Evolutionary conservation across 2,113 vertebrate genomes (phyloP).

Genomic region (Rattus rattus): DNA sequence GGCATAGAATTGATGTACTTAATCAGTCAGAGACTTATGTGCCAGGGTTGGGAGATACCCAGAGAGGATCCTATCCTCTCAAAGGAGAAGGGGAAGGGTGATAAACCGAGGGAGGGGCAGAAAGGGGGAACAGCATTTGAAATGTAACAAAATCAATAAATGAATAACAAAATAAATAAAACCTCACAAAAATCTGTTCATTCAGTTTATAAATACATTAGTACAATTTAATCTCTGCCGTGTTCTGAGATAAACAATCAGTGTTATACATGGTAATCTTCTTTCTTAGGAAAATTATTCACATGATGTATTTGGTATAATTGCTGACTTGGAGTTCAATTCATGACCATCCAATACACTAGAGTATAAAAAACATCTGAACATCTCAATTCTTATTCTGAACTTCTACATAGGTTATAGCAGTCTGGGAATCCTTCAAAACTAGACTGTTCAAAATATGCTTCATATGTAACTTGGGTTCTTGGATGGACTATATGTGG

Average conservation of each 20-base stretch:
- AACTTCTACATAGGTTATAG: not conserved
- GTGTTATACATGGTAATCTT: not conserved
- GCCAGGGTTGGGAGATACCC: too few relatives aligned
- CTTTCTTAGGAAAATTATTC: not conserved
- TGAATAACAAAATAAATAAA: too few relatives aligned
- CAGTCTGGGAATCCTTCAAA: not conserved
- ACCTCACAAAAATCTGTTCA: not conserved
- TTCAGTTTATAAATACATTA: not conserved
- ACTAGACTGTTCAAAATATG: not conserved
- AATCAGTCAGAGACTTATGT: too few relatives aligned
- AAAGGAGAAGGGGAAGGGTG: too few relatives aligned
- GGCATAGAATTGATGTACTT: too few relatives aligned
- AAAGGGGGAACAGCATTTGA: too few relatives aligned
- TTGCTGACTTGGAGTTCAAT: not conserved
- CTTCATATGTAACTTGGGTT: not conserved
- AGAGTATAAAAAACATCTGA: not conserved
- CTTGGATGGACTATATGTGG: fast-evolving
- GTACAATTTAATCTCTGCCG: not conserved
- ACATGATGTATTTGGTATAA: not conserved
- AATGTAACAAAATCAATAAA: too few relatives aligned
- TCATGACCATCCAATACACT: not conserved
- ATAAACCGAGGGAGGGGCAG: too few relatives aligned
- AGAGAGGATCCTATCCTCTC: too few relatives aligned
- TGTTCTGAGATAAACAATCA: not conserved
- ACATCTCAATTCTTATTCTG: not conserved